Evolutionary conservation across 2,113 vertebrate genomes (phyloP).

Genomic region (Panthera uncia): DNA sequence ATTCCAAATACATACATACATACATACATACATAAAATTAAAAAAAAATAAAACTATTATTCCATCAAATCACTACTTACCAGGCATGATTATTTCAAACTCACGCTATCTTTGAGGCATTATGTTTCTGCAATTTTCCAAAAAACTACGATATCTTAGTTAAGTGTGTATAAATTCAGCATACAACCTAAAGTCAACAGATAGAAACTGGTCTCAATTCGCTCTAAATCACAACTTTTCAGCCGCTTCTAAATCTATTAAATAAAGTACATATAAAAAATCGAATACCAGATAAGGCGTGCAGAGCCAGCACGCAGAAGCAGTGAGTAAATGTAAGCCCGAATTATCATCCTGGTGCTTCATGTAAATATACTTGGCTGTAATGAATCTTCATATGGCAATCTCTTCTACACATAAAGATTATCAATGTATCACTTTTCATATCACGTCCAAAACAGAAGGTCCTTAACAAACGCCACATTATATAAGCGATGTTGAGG

Average conservation of each 20-base stretch:
- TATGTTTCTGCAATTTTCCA: neutral
- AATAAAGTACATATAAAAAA: neutral
- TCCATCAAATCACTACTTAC: neutral
- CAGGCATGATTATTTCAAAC: neutral
- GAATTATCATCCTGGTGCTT: neutral
- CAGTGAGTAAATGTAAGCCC: neutral
- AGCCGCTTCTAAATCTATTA: neutral
- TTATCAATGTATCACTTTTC: neutral
- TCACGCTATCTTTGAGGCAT: neutral
- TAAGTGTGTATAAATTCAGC: neutral
- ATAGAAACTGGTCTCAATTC: neutral
- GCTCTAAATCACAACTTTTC: neutral
- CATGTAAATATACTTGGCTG: neutral
- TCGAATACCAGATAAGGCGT: neutral
- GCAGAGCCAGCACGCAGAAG: neutral
- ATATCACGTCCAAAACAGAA: neutral
- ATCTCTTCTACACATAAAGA: neutral
- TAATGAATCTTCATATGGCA: neutral
- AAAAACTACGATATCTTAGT: neutral
- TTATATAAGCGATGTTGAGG: neutral
- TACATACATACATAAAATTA: too few species aligned
- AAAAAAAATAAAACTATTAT: neutral
- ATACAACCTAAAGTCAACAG: neutral
- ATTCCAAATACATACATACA: neutral
- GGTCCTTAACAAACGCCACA: neutral